Conservation (phyloP, 2,113 vertebrate genomes). For the Cephalopholis sonnerati region DNA sequence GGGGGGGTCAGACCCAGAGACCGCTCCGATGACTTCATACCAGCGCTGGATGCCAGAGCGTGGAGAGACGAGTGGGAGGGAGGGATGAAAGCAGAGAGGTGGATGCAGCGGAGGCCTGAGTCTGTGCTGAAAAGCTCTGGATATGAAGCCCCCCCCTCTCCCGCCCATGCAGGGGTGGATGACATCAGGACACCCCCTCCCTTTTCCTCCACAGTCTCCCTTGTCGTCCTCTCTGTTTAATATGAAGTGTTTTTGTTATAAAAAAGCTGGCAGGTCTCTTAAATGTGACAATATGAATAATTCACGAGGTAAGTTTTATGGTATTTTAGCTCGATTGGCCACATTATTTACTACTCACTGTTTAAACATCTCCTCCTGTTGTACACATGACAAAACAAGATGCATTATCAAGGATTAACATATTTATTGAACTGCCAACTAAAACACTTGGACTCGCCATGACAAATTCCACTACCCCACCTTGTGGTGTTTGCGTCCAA, state of each 20-base stretch:
- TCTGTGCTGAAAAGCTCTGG: conserved; percentile 36
- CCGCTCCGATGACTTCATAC: conserved; percentile 70
- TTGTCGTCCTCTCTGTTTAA: conserved; percentile 31
- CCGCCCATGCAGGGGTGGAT: background rate
- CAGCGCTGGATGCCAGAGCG: conserved; percentile 67
- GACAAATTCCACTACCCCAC: conserved; percentile 79
- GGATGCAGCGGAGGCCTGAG: conserved; percentile 34
- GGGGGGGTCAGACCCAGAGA: conserved; percentile 49
- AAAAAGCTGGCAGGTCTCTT: conserved; percentile 15
- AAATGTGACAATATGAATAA: conserved; percentile 42
- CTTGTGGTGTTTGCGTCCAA: conserved; percentile 78
- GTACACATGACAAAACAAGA: conserved; percentile 49
- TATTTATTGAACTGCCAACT: conserved; percentile 47
- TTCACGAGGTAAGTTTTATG: conserved; percentile 5
- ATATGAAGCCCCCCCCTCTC: background rate
- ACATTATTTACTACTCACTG: conserved; percentile 30
- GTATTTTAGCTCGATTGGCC: conserved; percentile 24
- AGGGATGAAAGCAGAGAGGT: conserved; percentile 51
- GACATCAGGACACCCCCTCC: conserved; percentile 50
- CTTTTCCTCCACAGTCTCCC: conserved; percentile 3
- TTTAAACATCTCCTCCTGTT: conserved; percentile 29
- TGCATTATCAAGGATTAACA: conserved; percentile 40
- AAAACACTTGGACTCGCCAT: conserved; percentile 50
- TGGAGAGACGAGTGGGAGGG: conserved; percentile 46
- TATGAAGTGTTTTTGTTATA: conserved; percentile 11